Conservation (phyloP, 2,797 vertebrate species). For the Hoplostethus mediterraneus region DNA sequence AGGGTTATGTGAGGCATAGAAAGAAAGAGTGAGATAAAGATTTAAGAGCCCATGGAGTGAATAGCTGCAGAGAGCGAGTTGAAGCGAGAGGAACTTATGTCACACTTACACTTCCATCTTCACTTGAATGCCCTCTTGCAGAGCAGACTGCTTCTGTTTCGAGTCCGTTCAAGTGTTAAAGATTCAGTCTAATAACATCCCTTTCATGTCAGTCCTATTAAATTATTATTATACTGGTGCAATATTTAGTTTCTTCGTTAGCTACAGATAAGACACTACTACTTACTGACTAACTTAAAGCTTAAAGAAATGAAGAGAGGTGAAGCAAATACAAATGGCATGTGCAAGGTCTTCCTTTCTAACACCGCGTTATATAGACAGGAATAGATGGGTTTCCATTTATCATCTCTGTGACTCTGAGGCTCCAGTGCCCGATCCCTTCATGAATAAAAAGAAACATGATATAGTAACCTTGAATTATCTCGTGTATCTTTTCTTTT, state of each 20-base stretch:
- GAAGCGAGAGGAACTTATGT: constrained; percentile 36
- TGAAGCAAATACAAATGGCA: not conserved
- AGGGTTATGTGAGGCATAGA: constrained; percentile 69
- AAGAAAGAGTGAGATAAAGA: constrained; percentile 56
- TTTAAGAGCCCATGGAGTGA: constrained; percentile 62
- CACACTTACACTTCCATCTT: constrained; percentile 35
- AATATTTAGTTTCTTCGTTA: constrained; percentile 25
- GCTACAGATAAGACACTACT: not conserved
- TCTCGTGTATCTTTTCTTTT: constrained; percentile 4
- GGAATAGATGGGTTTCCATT: constrained; percentile 17
- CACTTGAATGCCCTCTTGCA: constrained; percentile 22
- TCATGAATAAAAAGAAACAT: constrained; percentile 15
- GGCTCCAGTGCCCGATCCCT: constrained; percentile 23
- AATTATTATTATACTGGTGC: constrained; percentile 10
- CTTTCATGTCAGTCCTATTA: constrained; percentile 19
- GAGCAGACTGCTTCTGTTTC: constrained; percentile 39
- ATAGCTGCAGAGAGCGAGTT: constrained; percentile 46
- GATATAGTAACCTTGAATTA: not conserved
- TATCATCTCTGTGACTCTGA: constrained; percentile 25
- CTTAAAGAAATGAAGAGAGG: not conserved
- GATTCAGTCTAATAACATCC: constrained; percentile 19
- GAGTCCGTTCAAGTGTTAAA: constrained; percentile 43
- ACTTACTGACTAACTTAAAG: not conserved
- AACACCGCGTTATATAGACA: constrained; percentile 6
- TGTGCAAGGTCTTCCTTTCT: constrained; percentile 1